Percentiles rank a stretch among this genome's conserved stretches.
Conservation (phyloP, 2,888 invertebrate species). For the Tinea trinotella region DNA sequence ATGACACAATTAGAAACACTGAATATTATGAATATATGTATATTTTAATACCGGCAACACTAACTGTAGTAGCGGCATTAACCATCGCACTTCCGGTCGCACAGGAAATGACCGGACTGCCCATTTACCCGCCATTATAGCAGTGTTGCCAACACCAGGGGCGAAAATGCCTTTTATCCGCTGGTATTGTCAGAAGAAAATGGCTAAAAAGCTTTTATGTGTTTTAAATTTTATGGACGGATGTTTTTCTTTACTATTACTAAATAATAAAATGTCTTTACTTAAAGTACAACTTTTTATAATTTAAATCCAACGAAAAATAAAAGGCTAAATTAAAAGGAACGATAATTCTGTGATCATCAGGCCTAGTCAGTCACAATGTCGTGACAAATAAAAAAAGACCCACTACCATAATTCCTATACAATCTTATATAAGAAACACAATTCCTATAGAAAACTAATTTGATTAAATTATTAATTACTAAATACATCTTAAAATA, state of each 20-base stretch:
- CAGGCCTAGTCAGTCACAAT: too few relatives aligned
- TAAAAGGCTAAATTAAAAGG: too few relatives aligned
- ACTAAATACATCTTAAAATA: neutral
- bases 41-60: neutral
- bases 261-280: too few relatives aligned
- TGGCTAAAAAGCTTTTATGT: slow-evolving; percentile 7
- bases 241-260: neutral
- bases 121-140: slow-evolving; percentile 20
- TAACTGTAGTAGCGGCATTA: too few relatives aligned
- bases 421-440: too few relatives aligned
- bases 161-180: neutral
- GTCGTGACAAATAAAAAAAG: too few relatives aligned
- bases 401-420: too few relatives aligned
- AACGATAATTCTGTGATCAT: too few relatives aligned
- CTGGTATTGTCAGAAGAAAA: slow-evolving; percentile 1
- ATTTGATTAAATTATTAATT: neutral
- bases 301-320: too few relatives aligned
- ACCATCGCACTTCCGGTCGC: slow-evolving; percentile 21
- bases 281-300: too few relatives aligned
- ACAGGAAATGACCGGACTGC: slow-evolving; percentile 23
- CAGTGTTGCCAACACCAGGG: slow-evolving; percentile 12
- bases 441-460: too few relatives aligned
- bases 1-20: neutral
- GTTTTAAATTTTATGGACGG: neutral
- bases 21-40: neutral